Conservation (phyloP, 2,113 vertebrate species). For the Asarcornis scutulata region DNA sequence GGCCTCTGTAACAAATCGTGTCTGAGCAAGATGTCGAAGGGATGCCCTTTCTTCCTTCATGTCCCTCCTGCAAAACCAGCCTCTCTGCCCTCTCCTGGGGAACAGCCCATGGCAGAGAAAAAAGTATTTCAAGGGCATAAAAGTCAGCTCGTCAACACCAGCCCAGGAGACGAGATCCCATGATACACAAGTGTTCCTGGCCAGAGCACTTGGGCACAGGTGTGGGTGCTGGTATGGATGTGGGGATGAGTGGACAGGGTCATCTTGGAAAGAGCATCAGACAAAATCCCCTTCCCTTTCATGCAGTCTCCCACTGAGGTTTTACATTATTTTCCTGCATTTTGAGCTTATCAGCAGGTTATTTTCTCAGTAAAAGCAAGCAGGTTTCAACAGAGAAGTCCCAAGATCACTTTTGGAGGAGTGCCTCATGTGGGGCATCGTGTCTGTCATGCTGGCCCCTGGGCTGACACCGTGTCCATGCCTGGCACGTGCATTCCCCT, state of each 20-base stretch:
- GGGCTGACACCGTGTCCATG: accelerated
- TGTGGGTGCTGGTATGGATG: background rate
- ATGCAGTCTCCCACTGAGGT: background rate
- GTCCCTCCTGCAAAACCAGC: background rate
- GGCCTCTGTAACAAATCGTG: background rate
- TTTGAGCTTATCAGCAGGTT: background rate
- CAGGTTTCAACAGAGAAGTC: background rate
- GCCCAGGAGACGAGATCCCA: background rate
- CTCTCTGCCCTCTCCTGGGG: background rate
- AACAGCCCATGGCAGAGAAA: background rate
- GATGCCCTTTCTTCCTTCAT: background rate
- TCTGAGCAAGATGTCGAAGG: background rate
- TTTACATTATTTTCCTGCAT: background rate
- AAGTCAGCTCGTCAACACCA: background rate
- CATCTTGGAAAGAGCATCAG: background rate
- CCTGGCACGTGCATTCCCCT: accelerated
- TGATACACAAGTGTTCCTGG: background rate
- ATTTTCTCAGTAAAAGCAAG: background rate
- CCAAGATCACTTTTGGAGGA: background rate
- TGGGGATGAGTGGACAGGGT: background rate
- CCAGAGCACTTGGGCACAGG: background rate
- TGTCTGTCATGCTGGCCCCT: background rate
- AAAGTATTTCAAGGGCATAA: background rate
- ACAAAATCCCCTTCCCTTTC: background rate
- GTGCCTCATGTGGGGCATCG: background rate